Base-by-base conservation (phyloP, 1,140 invertebrate species). In the Apolygus lucorum region DNA sequence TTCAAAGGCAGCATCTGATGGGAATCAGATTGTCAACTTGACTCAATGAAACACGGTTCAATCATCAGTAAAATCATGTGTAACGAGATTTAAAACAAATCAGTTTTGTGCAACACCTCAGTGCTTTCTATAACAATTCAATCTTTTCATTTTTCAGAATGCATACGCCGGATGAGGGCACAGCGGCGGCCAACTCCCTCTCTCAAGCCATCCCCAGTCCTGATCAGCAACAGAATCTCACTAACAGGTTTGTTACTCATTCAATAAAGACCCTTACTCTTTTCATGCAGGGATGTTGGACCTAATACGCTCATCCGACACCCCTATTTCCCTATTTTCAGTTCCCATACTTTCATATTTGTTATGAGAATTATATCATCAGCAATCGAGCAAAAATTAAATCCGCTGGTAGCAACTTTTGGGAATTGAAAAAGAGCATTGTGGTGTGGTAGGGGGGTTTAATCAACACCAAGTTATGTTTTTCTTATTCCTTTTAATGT, bases 151-250 rank as follows among this genome's bases (percentile, higher is more conserved):
- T 59, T 59, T 59, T 13, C 22, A 59, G 54, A 22, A 67, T 67
- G 66, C 66, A 67, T n/a, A 67, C 66, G 1, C 66, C 66, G 2
- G 29, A 34, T 2, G 66, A 49, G 28, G 66, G 52, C 25, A 1
- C 66, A 28, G 52, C 52, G 66, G 66, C 66, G 14, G 13, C 25
- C 11, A 4, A 13, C 66, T 26, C 66, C 66, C 2, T 49, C 66
- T 2, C 66, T 22, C 13, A 34, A 1, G 2, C 66, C 28, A 49
- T 21, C 29, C 28, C 52, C 24, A 52, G 34, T 14, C 25, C 34
- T 24, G 34, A 67, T 27, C 29, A 67, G 21, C 28, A 67, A 28
- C 29, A 67, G 14, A 67, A 67, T 27, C 52, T 67, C 11, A 42
- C 21, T 21, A 67, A 67, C 34, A 67, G 66, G 66, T 67, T 28